Conservation (phyloP, 2,797 vertebrate genomes). For the Dendrocincla fuliginosa region DNA sequence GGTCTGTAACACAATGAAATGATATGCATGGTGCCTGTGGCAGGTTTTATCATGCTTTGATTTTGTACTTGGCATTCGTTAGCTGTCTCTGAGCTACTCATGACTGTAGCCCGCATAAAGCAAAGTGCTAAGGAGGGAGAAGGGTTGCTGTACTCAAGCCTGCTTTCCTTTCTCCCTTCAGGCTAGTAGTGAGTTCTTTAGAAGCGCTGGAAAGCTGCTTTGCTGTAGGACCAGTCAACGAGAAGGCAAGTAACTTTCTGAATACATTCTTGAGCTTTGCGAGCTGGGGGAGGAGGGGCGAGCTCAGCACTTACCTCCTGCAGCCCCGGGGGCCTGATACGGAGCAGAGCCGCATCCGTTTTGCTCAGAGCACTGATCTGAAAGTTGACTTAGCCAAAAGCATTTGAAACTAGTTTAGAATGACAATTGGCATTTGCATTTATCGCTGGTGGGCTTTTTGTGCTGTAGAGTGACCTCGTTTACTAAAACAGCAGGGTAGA, state of each 20-base stretch:
- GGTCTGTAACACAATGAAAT: slow-evolving; percentile 73
- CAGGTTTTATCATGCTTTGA: slow-evolving; percentile 78
- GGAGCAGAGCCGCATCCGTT: neutral
- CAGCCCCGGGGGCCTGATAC: slow-evolving; percentile 59
- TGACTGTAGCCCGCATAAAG: slow-evolving; percentile 58
- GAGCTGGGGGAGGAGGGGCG: slow-evolving; percentile 32
- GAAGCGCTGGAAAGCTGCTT: slow-evolving; percentile 99
- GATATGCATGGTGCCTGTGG: slow-evolving; percentile 76
- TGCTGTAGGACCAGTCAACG: slow-evolving; percentile 90
- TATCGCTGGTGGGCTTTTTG: neutral
- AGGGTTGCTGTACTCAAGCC: slow-evolving; percentile 71
- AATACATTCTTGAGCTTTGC: slow-evolving; percentile 66
- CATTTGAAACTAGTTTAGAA: slow-evolving; percentile 50
- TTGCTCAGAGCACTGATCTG: slow-evolving; percentile 35
- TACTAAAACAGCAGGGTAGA: slow-evolving; percentile 22
- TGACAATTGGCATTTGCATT: slow-evolving; percentile 49
- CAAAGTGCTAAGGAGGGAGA: slow-evolving; percentile 62
- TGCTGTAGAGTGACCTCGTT: slow-evolving; percentile 50
- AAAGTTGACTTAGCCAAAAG: slow-evolving; percentile 55
- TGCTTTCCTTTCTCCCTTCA: slow-evolving; percentile 77
- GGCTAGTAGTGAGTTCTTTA: slow-evolving; percentile 96
- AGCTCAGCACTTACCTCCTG: slow-evolving; percentile 62
- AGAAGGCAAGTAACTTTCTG: slow-evolving; percentile 89
- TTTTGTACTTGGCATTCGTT: slow-evolving; percentile 75
- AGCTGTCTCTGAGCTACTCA: slow-evolving; percentile 74